Conservation (phyloP, 1,140 invertebrate genomes). For the Notospermus geniculatus region DNA sequence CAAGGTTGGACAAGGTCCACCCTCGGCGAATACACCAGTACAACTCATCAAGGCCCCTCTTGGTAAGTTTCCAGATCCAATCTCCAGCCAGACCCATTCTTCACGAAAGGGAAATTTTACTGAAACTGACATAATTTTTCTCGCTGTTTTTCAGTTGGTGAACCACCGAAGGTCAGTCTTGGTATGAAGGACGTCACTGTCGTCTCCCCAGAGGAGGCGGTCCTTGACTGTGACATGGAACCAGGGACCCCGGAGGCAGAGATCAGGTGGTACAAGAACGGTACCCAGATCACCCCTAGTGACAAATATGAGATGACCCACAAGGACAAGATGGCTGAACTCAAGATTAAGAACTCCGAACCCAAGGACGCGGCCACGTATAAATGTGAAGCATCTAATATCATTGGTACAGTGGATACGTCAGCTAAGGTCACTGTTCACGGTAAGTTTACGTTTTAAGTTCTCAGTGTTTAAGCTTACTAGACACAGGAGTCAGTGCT, state of each 20-base stretch:
- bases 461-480: no score
- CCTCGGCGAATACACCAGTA: constrained; percentile 67
- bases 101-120: no score
- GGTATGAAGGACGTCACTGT: constrained; percentile 42
- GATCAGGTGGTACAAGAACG: constrained; percentile 48
- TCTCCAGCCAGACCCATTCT: no score
- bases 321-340: constrained; percentile 36
- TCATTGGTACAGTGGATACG: constrained; percentile 47
- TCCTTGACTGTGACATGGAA: constrained; percentile 48
- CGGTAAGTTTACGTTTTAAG: constrained; percentile 47
- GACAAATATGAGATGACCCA: constrained; percentile 39
- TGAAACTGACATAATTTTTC: background rate
- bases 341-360: constrained; percentile 40
- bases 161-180: constrained; percentile 43
- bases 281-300: constrained; percentile 34
- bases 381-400: constrained; percentile 44
- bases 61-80: constrained; percentile 57
- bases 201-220: constrained; percentile 44
- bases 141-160: constrained; percentile 39
- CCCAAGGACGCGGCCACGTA: constrained; percentile 49
- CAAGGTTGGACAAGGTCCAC: constrained; percentile 35
- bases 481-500: no score
- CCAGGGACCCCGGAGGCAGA: constrained; percentile 50
- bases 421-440: constrained; percentile 49
- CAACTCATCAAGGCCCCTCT: constrained; percentile 17